Base-by-base conservation (phyloP, 2,113 vertebrate species). In the Willisornis vidua region DNA sequence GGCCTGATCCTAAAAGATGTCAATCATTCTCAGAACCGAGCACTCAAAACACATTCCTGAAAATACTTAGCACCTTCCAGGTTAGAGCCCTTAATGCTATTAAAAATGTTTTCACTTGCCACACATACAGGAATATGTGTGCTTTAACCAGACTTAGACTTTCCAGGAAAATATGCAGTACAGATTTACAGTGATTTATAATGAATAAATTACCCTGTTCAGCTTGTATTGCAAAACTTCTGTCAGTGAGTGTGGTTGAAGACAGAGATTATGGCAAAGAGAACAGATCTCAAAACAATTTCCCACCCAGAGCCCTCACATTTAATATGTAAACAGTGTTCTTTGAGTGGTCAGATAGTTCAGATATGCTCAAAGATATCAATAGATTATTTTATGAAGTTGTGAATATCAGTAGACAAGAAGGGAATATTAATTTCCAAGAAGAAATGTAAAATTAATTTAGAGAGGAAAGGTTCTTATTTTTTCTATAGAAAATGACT, bases 111-210 rank as follows among this genome's bases (percentile, higher is more conserved):
- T 95, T 85, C 76, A 49, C 61, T 92, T 90, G 68, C 75, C 28
- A 73, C 75, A 91, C 72, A 67, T 66, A 84, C 25, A 84, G 61
- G 22, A 86, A 80, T 90, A 66, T 75, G 6, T 75, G 52, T 83
- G 22, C 31, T 86, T 96, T 86, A 93, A 88, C 31, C 45, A 84
- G 61, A 20, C 43, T 80, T 71, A 73, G 63, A 65, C 76, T 93
- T 96, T 92, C 82, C 93, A 95, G 72, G 61, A 94, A 96, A 86
- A 95, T 68, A 90, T 67, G 77, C 85, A 65, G 57, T 85, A 90
- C 24, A 88, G 79, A 92, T 81, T 95, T 89, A 49, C n/a, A 68
- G 89, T 55, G 45, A 73, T 89, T 91, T 89, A 72, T 78, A 93
- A 54, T 51, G 57, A 92, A 91, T 61, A 88, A 77, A 90, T 92